Evolutionary conservation across 2,797 vertebrate species (phyloP), one percentile per base, ranked within the genome.

Genomic region (Aplochiton taeniatus): DNA sequence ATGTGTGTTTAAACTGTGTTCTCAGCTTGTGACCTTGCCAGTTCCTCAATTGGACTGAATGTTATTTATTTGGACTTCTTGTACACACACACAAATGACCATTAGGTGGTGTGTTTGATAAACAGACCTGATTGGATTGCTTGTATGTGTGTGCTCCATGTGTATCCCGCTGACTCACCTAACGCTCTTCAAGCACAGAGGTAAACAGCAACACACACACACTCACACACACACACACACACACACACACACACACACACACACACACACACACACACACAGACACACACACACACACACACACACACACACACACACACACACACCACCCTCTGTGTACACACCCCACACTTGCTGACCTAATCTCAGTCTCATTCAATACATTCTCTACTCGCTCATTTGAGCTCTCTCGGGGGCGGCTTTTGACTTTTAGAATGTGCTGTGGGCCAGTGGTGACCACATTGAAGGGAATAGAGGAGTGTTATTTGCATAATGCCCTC

Each of bases 81-180:
- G 89, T 87, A 90, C 85, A 89, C 87, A 88, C 82, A 89, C 81
- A 89, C 83, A 88, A 89, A 90, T 87, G 85, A 87, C 90, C 89
- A 91, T 92, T 91, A 91, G 90, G 89, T 89, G 89, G 88, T 79
- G 88, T 87, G 87, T 91, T 91, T 91, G 84, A 90, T 90, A 93
- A 93, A 93, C 90, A 93, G 87, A 90, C 89, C n/a, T 93, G 90
- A 92, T 92, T 92, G 87, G 89, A 86, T 90, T 90, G 86, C 87
- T 88, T 70, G 56, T 64, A 42, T 58, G 61, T 59, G 47, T 58
- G 60, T 55, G 58, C 43, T 65, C 18, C 56, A 8, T n/a, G 18
- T 63, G 49, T 51, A 13, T 16, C 42, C 54, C 6, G 53, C 31
- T 31, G 31, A 31, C 31, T 31, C 31, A 6, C 31, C 31, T 3